Conservation (phyloP, 2,797 vertebrate species). For the Gallinago stenura region DNA sequence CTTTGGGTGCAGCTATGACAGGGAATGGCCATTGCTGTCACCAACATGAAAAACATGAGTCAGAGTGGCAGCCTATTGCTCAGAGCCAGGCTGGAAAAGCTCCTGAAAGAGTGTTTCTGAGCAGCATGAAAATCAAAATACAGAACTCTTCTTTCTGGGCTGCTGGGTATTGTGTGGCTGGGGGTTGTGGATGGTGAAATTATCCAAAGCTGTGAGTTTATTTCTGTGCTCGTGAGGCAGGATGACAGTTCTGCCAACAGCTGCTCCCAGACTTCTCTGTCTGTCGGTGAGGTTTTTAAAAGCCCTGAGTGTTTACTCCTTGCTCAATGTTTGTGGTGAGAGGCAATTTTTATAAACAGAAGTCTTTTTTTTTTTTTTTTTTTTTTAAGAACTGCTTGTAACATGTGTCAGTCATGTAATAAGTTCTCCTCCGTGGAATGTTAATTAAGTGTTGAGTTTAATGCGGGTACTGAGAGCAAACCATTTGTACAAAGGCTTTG, state of each 20-base stretch:
- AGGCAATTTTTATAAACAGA: slow-evolving; percentile 24
- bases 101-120: not conserved
- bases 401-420: not conserved
- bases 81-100: not conserved
- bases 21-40: not conserved
- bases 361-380: not conserved
- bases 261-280: not conserved
- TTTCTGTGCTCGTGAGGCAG: not conserved
- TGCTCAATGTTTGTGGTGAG: not conserved
- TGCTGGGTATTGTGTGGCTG: not conserved
- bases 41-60: not conserved
- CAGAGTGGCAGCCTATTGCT: not conserved
- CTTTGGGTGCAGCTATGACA: not conserved
- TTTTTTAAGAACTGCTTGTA: not conserved
- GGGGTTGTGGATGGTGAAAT: not conserved
- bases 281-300: slow-evolving; percentile 3
- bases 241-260: not conserved
- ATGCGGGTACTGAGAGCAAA: not conserved
- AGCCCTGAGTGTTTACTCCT: not conserved
- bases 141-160: not conserved
- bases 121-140: not conserved
- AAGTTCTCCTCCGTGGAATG: not conserved
- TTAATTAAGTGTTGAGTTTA: not conserved
- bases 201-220: not conserved
- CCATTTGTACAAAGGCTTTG: not conserved